Evolutionary conservation across 2,797 vertebrate species (phyloP).

Genomic region (Hypotaenidia philippensis): DNA sequence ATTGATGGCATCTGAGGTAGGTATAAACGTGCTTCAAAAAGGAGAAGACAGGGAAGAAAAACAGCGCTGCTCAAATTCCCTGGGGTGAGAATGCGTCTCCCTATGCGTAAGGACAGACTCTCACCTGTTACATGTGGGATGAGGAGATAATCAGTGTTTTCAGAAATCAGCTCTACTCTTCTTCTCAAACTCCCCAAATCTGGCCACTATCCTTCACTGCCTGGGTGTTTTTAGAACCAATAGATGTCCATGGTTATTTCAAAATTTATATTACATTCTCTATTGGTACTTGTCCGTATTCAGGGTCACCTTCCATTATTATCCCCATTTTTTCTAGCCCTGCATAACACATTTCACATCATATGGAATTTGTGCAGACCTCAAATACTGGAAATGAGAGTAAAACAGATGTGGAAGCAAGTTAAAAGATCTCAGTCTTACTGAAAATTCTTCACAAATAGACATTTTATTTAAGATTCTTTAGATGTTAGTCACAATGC

Average conservation of each 20-base stretch:
- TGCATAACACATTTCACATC: background rate
- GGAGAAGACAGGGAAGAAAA: background rate
- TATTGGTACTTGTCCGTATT: background rate
- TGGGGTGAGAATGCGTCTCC: background rate
- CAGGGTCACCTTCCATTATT: background rate
- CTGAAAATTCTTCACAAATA: background rate
- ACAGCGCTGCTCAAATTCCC: background rate
- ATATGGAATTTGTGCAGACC: background rate
- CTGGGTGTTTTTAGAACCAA: background rate
- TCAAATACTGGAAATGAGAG: background rate
- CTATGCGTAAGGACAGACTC: background rate
- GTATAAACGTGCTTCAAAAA: background rate
- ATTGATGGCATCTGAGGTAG: background rate
- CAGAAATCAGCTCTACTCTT: background rate
- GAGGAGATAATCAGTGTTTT: background rate
- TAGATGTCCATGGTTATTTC: background rate
- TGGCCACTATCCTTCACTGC: background rate
- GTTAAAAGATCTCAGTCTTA: background rate
- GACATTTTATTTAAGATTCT: background rate
- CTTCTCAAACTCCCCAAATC: rapidly evolving
- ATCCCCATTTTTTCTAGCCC: background rate
- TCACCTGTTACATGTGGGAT: background rate
- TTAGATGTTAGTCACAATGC: background rate
- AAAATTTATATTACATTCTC: background rate
- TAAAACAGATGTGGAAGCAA: background rate